Percentiles rank a stretch among this genome's conserved stretches.
These are phyloP conservation scores for Ovibos moschatus DNA, from an alignment of 2,113 vertebrate genomes.

Conservation along the genomic window DNA sequence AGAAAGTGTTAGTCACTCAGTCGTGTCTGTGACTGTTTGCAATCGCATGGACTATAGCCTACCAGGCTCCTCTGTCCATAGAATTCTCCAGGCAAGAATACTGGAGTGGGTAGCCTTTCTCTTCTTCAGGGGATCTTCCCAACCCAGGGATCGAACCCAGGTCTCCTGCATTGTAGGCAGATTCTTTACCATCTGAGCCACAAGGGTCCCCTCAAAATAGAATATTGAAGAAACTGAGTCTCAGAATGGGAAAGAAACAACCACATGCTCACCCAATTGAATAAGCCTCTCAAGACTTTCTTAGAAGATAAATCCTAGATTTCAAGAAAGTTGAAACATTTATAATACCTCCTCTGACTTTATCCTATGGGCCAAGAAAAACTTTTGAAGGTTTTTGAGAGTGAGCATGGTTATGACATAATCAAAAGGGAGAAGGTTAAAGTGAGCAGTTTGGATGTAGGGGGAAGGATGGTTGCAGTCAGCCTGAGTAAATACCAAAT, in stretches of 20 bases:
- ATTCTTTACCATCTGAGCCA: neutral
- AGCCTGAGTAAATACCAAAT: neutral
- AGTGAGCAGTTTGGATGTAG: neutral
- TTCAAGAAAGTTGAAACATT: slow-evolving; percentile 10
- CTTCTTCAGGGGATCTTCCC: neutral
- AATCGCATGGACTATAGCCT: neutral
- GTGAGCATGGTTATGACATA: neutral
- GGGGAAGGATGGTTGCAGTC: neutral
- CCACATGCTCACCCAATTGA: neutral
- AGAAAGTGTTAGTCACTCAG: neutral
- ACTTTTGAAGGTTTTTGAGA: slow-evolving; percentile 5
- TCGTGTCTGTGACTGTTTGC: neutral
- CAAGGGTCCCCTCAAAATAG: neutral
- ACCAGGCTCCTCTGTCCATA: neutral
- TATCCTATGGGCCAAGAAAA: neutral
- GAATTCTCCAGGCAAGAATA: neutral
- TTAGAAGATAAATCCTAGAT: slow-evolving; percentile 27
- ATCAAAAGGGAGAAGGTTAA: neutral
- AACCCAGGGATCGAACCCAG: neutral
- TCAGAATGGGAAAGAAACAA: slow-evolving; percentile 10
- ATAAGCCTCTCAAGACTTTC: neutral
- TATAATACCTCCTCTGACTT: slow-evolving; percentile 3
- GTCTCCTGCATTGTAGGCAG: neutral
- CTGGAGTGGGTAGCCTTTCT: neutral
- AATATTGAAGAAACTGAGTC: slow-evolving; percentile 17